A percentile compares a stretch with the other conserved stretches of the same genome.
phyloP scores from a whole-genome alignment of 2,797 vertebrate species.

The Austrolebias charrua region DNA sequence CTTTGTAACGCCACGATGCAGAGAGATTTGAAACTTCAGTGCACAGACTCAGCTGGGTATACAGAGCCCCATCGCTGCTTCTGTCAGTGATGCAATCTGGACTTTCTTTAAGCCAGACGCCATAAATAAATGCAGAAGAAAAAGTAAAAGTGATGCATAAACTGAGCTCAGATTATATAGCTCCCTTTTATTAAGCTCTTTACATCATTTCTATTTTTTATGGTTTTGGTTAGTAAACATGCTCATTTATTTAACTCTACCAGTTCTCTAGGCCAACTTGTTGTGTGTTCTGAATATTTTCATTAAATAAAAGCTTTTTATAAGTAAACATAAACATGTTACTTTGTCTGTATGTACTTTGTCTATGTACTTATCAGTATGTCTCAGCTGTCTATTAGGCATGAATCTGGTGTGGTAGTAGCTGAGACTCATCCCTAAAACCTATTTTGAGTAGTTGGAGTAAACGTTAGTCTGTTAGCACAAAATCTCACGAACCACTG shows the following conservation, averaged over 20 bases:
- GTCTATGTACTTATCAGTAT: too few relatives aligned
- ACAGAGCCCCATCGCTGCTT: background rate
- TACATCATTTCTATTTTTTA: slow-evolving; percentile 32
- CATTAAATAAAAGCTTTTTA: slow-evolving; percentile 8
- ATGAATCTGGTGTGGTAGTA: too few relatives aligned
- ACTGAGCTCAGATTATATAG: background rate
- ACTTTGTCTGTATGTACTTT: slow-evolving; percentile 2
- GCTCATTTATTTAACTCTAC: slow-evolving; percentile 19
- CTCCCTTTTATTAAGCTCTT: slow-evolving; percentile 6
- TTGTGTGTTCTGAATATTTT: slow-evolving; percentile 9
- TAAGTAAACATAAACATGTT: background rate
- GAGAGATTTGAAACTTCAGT: background rate
- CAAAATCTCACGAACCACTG: too few relatives aligned
- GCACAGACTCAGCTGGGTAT: slow-evolving; percentile 7
- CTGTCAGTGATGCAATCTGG: slow-evolving; percentile 19
- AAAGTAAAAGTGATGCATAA: background rate
- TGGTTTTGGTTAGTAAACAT: slow-evolving; percentile 42
- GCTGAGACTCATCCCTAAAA: too few relatives aligned
- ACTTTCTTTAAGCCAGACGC: slow-evolving; percentile 5
- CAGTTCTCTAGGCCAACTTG: slow-evolving; percentile 14
- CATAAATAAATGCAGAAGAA: slow-evolving; percentile 20
- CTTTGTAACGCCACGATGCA: background rate
- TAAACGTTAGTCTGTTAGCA: too few relatives aligned
- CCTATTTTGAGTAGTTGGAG: too few relatives aligned
- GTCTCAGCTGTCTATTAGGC: too few relatives aligned